phyloP scores from a whole-genome alignment of 2,888 invertebrate species.

The Mylabris sibirica region DNA sequence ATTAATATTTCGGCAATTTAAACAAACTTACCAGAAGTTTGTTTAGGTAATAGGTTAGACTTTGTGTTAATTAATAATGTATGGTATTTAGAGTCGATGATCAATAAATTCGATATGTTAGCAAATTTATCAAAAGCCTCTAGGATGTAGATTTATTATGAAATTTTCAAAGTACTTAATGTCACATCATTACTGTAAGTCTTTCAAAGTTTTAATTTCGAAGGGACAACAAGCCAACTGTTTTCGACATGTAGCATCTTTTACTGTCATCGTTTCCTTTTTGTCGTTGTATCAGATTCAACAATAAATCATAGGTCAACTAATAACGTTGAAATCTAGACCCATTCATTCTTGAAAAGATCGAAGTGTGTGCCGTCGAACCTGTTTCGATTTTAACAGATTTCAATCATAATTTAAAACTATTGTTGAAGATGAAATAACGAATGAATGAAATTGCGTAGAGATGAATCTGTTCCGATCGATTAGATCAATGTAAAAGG shows the following conservation, averaged over 20 bases:
- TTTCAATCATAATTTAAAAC: slow-evolving; percentile 39
- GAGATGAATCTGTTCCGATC: not conserved
- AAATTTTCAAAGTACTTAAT: not conserved
- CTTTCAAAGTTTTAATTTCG: not conserved
- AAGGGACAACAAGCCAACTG: slow-evolving; percentile 37
- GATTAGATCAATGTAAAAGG: not conserved
- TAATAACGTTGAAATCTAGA: slow-evolving; percentile 40
- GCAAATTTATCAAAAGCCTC: not conserved
- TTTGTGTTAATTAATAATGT: not conserved
- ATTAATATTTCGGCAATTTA: not conserved
- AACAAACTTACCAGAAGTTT: not conserved
- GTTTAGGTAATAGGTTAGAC: not conserved
- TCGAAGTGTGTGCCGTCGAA: not conserved
- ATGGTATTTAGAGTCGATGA: not conserved
- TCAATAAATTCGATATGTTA: not conserved
- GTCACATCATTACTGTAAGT: not conserved
- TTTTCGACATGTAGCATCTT: slow-evolving; percentile 45
- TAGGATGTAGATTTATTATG: not conserved
- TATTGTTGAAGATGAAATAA: not conserved
- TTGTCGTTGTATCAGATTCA: slow-evolving; percentile 52
- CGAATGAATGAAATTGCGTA: not conserved
- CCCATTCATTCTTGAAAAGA: slow-evolving; percentile 6
- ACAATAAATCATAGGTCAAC: slow-evolving; percentile 52
- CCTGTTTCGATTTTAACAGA: slow-evolving; percentile 38
- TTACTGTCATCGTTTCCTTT: slow-evolving; percentile 51